Conservation (phyloP, 2,888 invertebrate genomes). For the Halictus quadricinctus region DNA sequence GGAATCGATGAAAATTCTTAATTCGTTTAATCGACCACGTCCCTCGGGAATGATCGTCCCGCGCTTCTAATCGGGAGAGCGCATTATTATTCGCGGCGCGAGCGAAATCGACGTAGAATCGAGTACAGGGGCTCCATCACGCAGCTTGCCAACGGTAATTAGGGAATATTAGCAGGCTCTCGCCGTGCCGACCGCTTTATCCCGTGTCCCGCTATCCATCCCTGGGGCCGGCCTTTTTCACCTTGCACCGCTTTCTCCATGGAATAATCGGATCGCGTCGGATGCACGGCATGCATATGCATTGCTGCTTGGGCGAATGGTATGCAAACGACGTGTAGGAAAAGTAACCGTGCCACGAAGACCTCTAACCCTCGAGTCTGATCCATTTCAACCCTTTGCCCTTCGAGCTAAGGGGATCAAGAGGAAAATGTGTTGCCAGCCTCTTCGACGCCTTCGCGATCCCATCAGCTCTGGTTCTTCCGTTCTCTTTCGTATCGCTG, state of each 20-base stretch:
- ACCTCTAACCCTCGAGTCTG: conserved; percentile 18
- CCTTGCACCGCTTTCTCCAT: conserved; percentile 40
- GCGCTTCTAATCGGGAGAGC: conserved; percentile 8
- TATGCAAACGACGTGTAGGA: conserved; percentile 73
- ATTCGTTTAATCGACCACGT: conserved; percentile 27
- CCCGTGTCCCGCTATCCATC: conserved; percentile 34
- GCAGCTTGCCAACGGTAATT: conserved; percentile 64
- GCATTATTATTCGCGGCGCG: conserved; percentile 50
- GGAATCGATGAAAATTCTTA: conserved; percentile 16
- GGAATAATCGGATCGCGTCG: conserved; percentile 59
- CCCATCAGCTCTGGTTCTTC: neutral
- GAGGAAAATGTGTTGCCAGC: neutral
- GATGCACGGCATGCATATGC: conserved; percentile 73
- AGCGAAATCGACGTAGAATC: conserved; percentile 54
- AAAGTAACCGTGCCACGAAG: conserved; percentile 66
- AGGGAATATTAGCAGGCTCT: conserved; percentile 62
- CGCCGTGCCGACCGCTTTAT: conserved; percentile 39
- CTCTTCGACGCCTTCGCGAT: neutral
- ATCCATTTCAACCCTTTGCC: conserved; percentile 19
- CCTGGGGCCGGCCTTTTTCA: conserved; percentile 1
- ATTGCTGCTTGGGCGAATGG: conserved; percentile 68
- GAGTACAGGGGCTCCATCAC: conserved; percentile 16
- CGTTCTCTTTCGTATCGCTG: neutral
- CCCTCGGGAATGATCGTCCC: conserved; percentile 10
- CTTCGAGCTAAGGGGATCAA: neutral